phyloP scores from a whole-genome alignment of 2,113 vertebrate genomes.

The Propithecus coquereli region DNA sequence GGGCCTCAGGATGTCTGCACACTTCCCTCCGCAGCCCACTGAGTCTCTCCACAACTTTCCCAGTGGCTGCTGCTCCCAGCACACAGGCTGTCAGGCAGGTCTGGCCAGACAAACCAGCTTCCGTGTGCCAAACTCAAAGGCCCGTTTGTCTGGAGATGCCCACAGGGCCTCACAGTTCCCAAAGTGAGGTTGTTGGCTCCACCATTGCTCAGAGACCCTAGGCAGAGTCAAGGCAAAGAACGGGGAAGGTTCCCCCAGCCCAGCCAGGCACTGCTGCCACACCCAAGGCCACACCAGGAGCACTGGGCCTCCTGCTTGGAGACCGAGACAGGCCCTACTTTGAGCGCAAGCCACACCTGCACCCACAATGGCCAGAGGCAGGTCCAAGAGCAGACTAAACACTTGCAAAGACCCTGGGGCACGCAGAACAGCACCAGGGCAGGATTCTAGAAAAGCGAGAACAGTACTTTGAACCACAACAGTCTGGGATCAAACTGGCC shows the following conservation, averaged over 20 bases:
- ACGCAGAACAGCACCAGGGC: not conserved
- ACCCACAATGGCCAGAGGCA: not conserved
- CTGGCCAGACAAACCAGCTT: slow-evolving; percentile 69
- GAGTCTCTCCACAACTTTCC: slow-evolving; percentile 25
- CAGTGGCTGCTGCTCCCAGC: not conserved
- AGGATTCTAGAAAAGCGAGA: not conserved
- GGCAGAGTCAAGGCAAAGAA: not conserved
- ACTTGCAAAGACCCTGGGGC: not conserved
- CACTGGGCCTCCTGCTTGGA: not conserved
- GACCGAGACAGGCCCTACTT: not conserved
- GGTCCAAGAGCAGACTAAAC: not conserved
- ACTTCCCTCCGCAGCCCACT: not conserved
- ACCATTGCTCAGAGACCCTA: not conserved
- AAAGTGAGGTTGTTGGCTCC: not conserved
- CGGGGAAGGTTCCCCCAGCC: not conserved
- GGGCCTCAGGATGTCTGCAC: not conserved
- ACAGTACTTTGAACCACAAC: not conserved
- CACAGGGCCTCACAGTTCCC: not conserved
- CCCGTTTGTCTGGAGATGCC: slow-evolving; percentile 44
- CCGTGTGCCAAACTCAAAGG: slow-evolving; percentile 54
- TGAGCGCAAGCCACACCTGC: not conserved
- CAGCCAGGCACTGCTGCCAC: not conserved
- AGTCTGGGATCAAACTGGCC: not conserved
- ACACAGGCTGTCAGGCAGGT: slow-evolving; percentile 36
- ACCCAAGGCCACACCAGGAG: not conserved